phyloP scores from a whole-genome alignment of 2,888 invertebrate genomes.

The Cosmopolites sordidus region DNA sequence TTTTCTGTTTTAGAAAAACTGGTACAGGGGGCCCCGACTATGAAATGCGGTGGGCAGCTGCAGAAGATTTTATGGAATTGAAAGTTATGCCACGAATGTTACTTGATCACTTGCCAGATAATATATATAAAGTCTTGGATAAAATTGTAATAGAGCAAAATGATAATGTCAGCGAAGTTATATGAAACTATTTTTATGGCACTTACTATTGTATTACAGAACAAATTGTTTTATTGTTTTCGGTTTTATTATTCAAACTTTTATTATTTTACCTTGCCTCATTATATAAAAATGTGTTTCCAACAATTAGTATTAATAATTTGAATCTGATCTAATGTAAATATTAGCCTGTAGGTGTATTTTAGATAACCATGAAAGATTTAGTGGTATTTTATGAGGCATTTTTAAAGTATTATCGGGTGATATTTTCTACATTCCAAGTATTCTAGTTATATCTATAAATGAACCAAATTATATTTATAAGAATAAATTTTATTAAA shows the following conservation, averaged over 20 bases:
- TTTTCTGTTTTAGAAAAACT: constrained; percentile 52
- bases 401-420: constrained; percentile 2
- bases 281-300: no score
- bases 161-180: constrained; percentile 42
- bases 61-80: constrained; percentile 77
- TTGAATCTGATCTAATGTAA: no score
- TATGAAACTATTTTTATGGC: constrained; percentile 25
- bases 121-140: constrained; percentile 66
- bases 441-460: no score
- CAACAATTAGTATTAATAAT: no score
- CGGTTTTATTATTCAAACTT: no score
- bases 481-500: no score
- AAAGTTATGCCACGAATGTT: constrained; percentile 83
- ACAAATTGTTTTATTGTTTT: neutral
- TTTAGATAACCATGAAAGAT: no score
- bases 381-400: neutral
- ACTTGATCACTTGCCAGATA: constrained; percentile 80
- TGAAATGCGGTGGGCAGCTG: constrained; percentile 75
- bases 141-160: constrained; percentile 56
- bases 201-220: no score
- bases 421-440: neutral
- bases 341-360: no score
- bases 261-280: no score
- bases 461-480: no score
- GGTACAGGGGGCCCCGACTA: constrained; percentile 61